Evolutionary conservation across 2,113 vertebrate genomes (phyloP), one percentile per base, ranked within the genome.

Genomic region (Bujurquina vittata): DNA sequence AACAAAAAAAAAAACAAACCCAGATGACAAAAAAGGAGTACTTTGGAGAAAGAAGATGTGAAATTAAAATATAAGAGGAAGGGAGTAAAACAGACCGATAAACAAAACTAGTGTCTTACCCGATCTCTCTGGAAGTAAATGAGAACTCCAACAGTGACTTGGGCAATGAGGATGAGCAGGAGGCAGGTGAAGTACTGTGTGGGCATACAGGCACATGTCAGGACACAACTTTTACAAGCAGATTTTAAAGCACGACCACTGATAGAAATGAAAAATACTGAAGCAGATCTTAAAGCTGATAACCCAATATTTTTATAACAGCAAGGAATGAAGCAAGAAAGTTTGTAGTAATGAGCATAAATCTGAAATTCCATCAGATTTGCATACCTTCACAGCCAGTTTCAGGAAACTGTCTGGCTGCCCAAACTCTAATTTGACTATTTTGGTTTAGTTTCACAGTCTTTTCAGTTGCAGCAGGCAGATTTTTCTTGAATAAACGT

Each of bases 151-250:
- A 96, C 97, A 1, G 96, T 94, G 87, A 98, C 94, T 90, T 99
- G 98, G 77, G 95, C 90, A 10, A 98, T 89, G 57, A 99, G 96
- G 91, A 98, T 97, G 89, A 98, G 79, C 88, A 99, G 94, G 61
- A 99, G 95, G 91, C 96, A 97, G 74, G 95, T 95, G 81, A 98
- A 97, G 82, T 98, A 99, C 98, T 99, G 88, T 22, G 86, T 57
- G 1, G 31, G 8, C 17, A 72, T 5, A 18, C 23, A 54, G 5
- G 20, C 4, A 33, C 10, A 75, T 26, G 29, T 73, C 20, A 65
- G 10, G 1, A 35, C 12, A 22, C n/a, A 37, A 49, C 20, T 67
- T 79, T 62, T 72, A 59, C 1, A 22, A 43, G 33, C 10, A 7
- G n/a, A 8, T 12, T 56, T 15, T 40, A 59, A 79, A 67, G 22